Base-by-base conservation (phyloP, 2,797 vertebrate species). In the Eulemur coronatus region DNA sequence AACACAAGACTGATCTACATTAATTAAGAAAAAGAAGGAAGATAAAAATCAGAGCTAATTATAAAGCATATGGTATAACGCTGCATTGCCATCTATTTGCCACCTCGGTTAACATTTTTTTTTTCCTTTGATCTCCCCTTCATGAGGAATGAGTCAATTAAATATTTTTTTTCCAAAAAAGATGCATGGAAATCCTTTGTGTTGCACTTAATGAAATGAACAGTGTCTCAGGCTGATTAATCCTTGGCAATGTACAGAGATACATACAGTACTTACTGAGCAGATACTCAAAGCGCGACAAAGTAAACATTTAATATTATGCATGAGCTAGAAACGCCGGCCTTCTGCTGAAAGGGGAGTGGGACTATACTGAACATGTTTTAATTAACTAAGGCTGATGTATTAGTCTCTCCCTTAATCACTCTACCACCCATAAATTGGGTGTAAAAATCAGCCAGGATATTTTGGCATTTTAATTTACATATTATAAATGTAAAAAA, bases 111-210 rank as follows among this genome's bases (percentile, higher is more conserved):
- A 33, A 38, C 1, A 0, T 57, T 20, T 65, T 35, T 38, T 97
- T 43, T 30, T 90, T 63, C 63, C 6, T 65, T 50, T 86, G 52
- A 20, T 69, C 79, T 80, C 48, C 59, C 43, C 43, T 84, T 79
- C 46, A 43, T 28, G 73, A 89, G 59, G 50, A 91, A 93, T 63
- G 35, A 94, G 73, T 52, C 91, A 69, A 50, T 48, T 69, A 52
- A 57, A 79, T 50, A 24, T n/a, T 48, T 52, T 38, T n/a, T 80
- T 33, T 26, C 4, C 13, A 20, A 76, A 61, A 84, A 91, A 63
- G 93, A 93, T 30, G 38, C 18, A 67, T 12, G 48, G 82, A 28
- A 22, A 46, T 72, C 41, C 84, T 46, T 86, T 9, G 33, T 28
- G n/a, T 5, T 13, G 35, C 8, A 6, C 38, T 65, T 59, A 28